A percentile compares a stretch with the other conserved stretches of the same genome.
These are phyloP conservation scores for Archegozetes longisetosus DNA, from an alignment of 1,140 invertebrate genomes.

Conservation along the genomic window DNA sequence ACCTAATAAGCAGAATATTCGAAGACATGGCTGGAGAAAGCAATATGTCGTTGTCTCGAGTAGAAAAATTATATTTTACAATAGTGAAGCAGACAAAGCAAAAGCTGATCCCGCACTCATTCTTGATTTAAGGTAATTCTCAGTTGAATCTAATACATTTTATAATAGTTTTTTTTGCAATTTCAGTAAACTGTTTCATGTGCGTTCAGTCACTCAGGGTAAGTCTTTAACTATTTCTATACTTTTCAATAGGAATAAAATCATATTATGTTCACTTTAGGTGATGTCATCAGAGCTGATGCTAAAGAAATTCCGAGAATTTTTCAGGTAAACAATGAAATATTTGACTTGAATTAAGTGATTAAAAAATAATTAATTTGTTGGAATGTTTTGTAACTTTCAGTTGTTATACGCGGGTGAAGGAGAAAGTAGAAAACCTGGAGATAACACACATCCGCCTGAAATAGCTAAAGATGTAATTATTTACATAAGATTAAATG, in stretches of 20 bases:
- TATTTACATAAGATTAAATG: neutral
- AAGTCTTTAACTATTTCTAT: neutral
- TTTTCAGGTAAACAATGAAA: constrained; percentile 55
- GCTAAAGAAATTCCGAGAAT: constrained; percentile 97
- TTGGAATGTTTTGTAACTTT: constrained; percentile 18
- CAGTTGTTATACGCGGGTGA: constrained; percentile 78
- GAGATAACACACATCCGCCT: constrained; percentile 40
- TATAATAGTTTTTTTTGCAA: constrained; percentile 16
- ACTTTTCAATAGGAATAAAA: too few species aligned
- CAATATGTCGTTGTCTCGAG: constrained; percentile 94
- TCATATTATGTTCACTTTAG: constrained; percentile 26
- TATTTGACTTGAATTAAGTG: neutral
- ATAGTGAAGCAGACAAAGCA: constrained; percentile 80
- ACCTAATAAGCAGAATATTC: constrained; percentile 87
- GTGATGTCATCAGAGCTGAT: constrained; percentile 93
- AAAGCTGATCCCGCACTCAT: constrained; percentile 87
- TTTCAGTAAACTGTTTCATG: constrained; percentile 92
- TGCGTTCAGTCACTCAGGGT: constrained; percentile 80
- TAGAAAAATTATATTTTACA: constrained; percentile 94
- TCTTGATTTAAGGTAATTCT: constrained; percentile 70
- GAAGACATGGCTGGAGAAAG: constrained; percentile 87
- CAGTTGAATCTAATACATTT: constrained; percentile 57
- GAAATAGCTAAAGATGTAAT: constrained; percentile 24
- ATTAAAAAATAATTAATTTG: neutral
- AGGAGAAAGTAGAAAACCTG: constrained; percentile 70